phyloP scores from a whole-genome alignment of 2,888 invertebrate genomes.

The Byasa hedistus region DNA sequence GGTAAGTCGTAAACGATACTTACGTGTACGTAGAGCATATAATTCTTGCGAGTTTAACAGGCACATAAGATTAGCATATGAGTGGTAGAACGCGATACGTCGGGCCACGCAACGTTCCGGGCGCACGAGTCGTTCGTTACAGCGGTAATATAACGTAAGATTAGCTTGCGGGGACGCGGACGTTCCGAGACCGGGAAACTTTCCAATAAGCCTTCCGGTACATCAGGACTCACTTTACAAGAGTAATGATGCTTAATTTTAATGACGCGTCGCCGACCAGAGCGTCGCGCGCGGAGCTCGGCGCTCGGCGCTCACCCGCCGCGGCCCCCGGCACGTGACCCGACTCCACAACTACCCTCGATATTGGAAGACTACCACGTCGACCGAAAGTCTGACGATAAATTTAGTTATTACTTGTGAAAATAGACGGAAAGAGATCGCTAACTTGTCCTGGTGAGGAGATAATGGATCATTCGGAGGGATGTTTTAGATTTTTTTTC shows the following conservation, averaged over 20 bases:
- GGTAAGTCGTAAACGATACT: conserved; percentile 14
- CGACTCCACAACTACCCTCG: conserved; percentile 59
- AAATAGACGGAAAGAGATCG: conserved; percentile 79
- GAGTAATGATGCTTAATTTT: conserved; percentile 80
- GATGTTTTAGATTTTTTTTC: conserved; percentile 72
- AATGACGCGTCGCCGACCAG: conserved; percentile 73
- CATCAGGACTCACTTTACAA: conserved; percentile 69
- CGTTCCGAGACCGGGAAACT: conserved; percentile 58
- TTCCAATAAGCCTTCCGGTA: conserved; percentile 72
- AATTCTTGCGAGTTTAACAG: conserved; percentile 28
- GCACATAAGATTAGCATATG: conserved; percentile 32
- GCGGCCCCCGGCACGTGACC: conserved; percentile 55
- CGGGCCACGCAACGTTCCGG: conserved; percentile 41
- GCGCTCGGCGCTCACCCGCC: conserved; percentile 41
- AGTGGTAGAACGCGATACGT: conserved; percentile 29
- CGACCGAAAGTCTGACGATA: conserved; percentile 76
- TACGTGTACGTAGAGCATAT: conserved; percentile 15
- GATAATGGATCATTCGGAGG: conserved; percentile 78
- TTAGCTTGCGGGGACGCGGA: conserved; percentile 63
- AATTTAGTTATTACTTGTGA: conserved; percentile 81
- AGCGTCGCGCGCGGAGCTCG: conserved; percentile 51
- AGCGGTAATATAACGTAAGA: conserved; percentile 69
- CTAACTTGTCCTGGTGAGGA: conserved; percentile 78
- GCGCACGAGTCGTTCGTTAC: conserved; percentile 65
- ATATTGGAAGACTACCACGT: conserved; percentile 72